Evolutionary conservation across 2,888 invertebrate species (phyloP), one percentile per base, ranked within the genome.

Genomic region (Tenthredo mesomela): DNA sequence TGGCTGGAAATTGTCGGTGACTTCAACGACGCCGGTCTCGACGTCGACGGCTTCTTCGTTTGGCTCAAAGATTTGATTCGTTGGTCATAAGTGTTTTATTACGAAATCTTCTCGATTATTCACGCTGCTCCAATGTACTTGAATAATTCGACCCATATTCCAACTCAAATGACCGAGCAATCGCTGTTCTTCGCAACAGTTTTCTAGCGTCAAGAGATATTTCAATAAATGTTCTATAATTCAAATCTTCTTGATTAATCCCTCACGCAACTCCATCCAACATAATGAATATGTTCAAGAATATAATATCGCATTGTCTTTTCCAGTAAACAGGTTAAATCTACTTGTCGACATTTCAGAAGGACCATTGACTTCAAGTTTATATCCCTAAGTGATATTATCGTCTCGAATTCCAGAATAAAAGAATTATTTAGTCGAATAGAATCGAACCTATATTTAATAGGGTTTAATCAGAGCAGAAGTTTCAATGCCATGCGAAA

Each of bases 1-100:
- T 67, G 50, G 67, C 18, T 47, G 47, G 37, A 37, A 37, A 37
- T 37, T 7, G 37, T 37, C 37, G 37, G 37, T 37, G 37, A 37
- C 37, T 37, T 37, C 6, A 37, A 37, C 6, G 37, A 37, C 18
- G 54, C 40, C 0, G 89, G 89, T 33, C 87, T 89, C 67, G 58
- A 85, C n/a, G 80, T 89, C 9, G 29, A 84, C 4, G 86, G 85
- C 0, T 0, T 88, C 0, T 67, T 85, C 2, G 70, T 86, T 15
- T 29, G 89, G 4, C 5, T 88, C 6, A 85, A 37, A 1, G 75
- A 85, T 1, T 50, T 90, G 0, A 78, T 89, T 5, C 89, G 89
- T 10, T 82, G 89, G 7, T 25, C 61, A 12, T 61, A 43, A 65
- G 40, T 12, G 9, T 21, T 33, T 50, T 29, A 0, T 33, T 18